Evolutionary conservation across 2,113 vertebrate genomes (phyloP), one percentile per base, ranked within the genome.

Genomic region (Hipposideros armiger): DNA sequence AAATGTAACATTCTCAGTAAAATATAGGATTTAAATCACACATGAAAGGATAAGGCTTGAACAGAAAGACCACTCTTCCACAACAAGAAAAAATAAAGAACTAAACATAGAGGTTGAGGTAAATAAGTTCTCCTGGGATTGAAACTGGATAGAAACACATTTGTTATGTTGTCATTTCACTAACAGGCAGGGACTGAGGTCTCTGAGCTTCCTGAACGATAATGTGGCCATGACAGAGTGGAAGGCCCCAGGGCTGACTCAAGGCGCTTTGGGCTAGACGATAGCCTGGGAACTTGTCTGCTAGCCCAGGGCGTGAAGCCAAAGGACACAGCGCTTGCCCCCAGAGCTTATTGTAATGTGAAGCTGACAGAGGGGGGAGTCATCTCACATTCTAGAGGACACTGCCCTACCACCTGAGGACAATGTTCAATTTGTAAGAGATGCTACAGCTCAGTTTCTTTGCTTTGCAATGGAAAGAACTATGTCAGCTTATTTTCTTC

Each of bases 311-410:
- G 2, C 14, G 5, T 17, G 0, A 36, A 19, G 15, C 10, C 16
- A 1, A 14, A 85, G n/a, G 30, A 5, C 0, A 3, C 6, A 45
- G 50, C 1, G 0, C 2, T 45, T 40, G 1, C 6, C 26, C 5
- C 1, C 26, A 56, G 40, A 10, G 4, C 0, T 85, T 15, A 11
- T 0, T 14, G 5, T 74, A n/a, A 56, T 7, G 22, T 56, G 2
- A 1, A 28, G 11, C 7, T 50, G 16, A 16, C 32, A 40, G 26
- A 62, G 11, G 11, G 32, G 0, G 0, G 5, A n/a, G 1, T 16
- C 17, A 13, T 36, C 26, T n/a, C 14, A 30, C 9, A 11, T 0
- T 56, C 7, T 60, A 11, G n/a, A 40, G 32, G 11, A 81, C 26
- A 11, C 0, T 0, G 16, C 7, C 26, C 64, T n/a, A 22, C 47